These are phyloP conservation scores for Rafetus swinhoei DNA, from an alignment of 2,113 vertebrate species.

Conservation along the genomic window DNA sequence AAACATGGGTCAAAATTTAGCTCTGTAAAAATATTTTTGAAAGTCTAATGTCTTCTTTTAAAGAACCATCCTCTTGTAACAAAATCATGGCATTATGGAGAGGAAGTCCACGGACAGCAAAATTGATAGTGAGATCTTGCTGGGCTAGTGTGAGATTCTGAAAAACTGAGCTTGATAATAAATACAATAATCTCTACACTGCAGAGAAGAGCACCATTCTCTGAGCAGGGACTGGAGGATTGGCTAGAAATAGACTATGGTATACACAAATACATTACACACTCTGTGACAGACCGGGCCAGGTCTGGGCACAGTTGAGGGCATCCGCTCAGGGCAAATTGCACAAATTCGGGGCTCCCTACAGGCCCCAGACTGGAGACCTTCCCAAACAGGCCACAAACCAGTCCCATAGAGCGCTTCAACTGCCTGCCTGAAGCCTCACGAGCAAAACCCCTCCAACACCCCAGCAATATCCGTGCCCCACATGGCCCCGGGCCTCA, in stretches of 20 bases:
- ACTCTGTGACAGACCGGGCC: too few relatives aligned
- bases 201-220: neutral
- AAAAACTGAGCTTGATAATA: neutral
- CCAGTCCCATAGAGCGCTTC: too few relatives aligned
- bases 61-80: neutral
- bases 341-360: too few relatives aligned
- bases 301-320: too few relatives aligned
- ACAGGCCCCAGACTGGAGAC: too few relatives aligned
- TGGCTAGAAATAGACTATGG: neutral
- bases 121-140: neutral
- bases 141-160: neutral
- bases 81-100: fast-evolving
- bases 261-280: neutral
- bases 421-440: too few relatives aligned
- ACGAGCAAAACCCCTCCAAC: too few relatives aligned
- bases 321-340: too few relatives aligned
- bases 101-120: neutral
- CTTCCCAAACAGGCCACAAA: too few relatives aligned
- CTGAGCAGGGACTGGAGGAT: neutral
- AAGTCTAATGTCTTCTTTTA: neutral
- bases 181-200: neutral
- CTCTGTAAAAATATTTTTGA: neutral
- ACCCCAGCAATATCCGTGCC: too few relatives aligned
- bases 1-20: neutral
- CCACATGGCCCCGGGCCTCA: too few relatives aligned